Conservation (phyloP, 2,888 invertebrate genomes). For the Keiferia lycopersicella region DNA sequence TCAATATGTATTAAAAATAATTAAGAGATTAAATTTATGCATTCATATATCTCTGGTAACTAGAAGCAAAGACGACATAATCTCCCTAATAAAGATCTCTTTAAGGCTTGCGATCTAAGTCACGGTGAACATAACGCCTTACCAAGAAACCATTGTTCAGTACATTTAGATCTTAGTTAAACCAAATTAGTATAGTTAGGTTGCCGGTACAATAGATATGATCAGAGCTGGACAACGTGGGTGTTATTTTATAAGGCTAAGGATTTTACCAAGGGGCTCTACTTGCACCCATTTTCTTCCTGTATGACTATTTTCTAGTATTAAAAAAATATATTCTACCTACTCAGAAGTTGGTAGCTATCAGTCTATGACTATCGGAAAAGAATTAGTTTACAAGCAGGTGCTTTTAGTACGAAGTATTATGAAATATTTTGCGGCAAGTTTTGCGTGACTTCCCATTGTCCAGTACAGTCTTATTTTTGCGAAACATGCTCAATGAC, state of each 20-base stretch:
- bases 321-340: too few species aligned
- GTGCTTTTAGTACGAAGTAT: background rate
- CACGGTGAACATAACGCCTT: conserved; percentile 43
- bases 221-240: conserved; percentile 37
- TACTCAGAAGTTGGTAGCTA: too few species aligned
- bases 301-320: too few species aligned
- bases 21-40: background rate
- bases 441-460: conserved; percentile 32
- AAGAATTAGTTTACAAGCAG: too few species aligned
- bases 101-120: conserved; percentile 36
- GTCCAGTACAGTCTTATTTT: conserved; percentile 40
- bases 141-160: conserved; percentile 40
- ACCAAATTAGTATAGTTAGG: conserved; percentile 39
- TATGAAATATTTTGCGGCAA: background rate
- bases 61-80: conserved; percentile 15
- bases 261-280: conserved; percentile 27
- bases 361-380: too few species aligned
- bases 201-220: conserved; percentile 33
- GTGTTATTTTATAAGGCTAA: conserved; percentile 35
- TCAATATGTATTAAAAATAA: too few species aligned
- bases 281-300: conserved; percentile 13
- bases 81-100: conserved; percentile 14
- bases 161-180: conserved; percentile 51
- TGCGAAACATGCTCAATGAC: background rate
- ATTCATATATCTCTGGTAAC: background rate